phyloP scores from a whole-genome alignment of 2,797 vertebrate genomes.

The Cacajao melanocephalus region DNA sequence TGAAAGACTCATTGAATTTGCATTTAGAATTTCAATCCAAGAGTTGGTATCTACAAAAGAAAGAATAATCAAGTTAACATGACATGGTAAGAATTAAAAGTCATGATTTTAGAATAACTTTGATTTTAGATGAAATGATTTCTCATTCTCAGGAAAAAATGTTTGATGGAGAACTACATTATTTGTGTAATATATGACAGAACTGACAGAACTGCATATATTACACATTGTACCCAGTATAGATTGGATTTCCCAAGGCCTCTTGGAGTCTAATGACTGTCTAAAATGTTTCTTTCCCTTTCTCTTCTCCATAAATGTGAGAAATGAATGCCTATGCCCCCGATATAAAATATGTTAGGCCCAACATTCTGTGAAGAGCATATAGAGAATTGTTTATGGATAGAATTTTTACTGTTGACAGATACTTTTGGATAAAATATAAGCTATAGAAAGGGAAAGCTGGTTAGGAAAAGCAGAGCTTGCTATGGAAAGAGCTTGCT shows the following conservation, averaged over 20 bases:
- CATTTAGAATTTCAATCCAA: constrained; percentile 27
- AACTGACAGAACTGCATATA: too few relatives aligned
- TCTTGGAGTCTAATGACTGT: not conserved
- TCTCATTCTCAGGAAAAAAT: not conserved
- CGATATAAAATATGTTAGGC: not conserved
- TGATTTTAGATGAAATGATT: constrained; percentile 19
- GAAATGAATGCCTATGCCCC: constrained; percentile 33
- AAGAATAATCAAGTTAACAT: not conserved
- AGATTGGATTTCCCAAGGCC: not conserved
- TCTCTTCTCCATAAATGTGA: constrained; percentile 9
- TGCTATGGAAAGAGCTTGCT: constrained; percentile 13
- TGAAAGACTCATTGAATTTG: not conserved
- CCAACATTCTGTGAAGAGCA: not conserved
- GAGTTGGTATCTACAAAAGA: not conserved
- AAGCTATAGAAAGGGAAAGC: not conserved
- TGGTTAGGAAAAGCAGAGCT: not conserved
- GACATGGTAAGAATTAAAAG: not conserved
- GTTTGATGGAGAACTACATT: not conserved
- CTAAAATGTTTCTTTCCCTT: not conserved
- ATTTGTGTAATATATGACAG: too few relatives aligned
- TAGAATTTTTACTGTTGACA: not conserved
- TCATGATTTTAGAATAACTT: constrained; percentile 15
- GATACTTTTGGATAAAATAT: not conserved
- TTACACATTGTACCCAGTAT: not conserved
- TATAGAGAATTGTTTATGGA: not conserved